A percentile compares a stretch with the other conserved stretches of the same genome.
Evolutionary conservation across 2,797 vertebrate species (phyloP).

Genomic region (Poecilia gillii): DNA sequence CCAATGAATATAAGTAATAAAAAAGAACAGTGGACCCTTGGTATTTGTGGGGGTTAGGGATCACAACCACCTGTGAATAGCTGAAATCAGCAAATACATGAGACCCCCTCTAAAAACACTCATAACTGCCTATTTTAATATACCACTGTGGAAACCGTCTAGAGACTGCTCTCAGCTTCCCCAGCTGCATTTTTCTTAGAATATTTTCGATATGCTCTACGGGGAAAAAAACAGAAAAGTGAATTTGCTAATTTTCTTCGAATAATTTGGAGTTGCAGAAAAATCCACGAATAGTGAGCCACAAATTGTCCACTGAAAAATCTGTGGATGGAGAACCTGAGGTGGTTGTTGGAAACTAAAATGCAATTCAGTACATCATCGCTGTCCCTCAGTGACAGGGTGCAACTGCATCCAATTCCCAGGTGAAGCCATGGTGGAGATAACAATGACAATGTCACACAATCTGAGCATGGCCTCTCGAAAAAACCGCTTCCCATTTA

Average conservation of each 20-base stretch:
- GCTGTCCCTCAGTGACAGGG: not conserved
- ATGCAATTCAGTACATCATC: not conserved
- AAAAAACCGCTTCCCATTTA: conserved; percentile 43
- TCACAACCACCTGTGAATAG: not conserved
- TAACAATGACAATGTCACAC: conserved; percentile 30
- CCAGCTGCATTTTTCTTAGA: not conserved
- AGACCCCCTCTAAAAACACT: not conserved
- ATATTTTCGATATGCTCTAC: not conserved
- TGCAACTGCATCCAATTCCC: conserved; percentile 7
- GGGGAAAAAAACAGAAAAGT: not conserved
- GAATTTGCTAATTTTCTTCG: not conserved
- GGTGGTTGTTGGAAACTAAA: not conserved
- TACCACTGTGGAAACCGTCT: not conserved
- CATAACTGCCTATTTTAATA: not conserved
- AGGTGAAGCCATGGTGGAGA: conserved; percentile 14
- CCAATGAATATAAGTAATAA: not conserved
- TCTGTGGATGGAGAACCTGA: not conserved
- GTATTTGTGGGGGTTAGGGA: not conserved
- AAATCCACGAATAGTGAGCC: not conserved
- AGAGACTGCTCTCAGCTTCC: not conserved
- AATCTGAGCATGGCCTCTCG: conserved; percentile 27
- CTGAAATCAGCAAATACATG: not conserved
- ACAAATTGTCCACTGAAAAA: not conserved
- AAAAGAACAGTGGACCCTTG: not conserved
- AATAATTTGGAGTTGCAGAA: not conserved